A percentile compares a stretch with the other conserved stretches of the same genome.
These are phyloP conservation scores for Menura novaehollandiae DNA, from an alignment of 2,113 vertebrate species.

Conservation along the genomic window DNA sequence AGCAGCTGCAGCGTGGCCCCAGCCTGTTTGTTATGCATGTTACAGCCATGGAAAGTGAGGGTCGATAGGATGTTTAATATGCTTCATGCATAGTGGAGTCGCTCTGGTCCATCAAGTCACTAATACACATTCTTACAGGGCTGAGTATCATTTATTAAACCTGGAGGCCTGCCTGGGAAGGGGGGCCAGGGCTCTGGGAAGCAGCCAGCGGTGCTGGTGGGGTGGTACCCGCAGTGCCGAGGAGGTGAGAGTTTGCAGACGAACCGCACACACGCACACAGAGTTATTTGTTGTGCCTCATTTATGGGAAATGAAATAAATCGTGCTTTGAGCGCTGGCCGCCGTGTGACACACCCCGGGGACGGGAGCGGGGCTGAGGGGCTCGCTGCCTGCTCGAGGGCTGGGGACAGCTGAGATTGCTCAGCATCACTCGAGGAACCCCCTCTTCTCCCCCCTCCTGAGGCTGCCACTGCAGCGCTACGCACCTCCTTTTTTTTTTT, in stretches of 20 bases:
- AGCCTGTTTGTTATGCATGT: neutral
- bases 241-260: neutral
- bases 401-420: neutral
- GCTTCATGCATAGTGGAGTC: neutral
- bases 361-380: neutral
- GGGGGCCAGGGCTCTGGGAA: neutral
- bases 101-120: slow-evolving; percentile 33
- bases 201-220: neutral
- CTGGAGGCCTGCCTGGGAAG: neutral
- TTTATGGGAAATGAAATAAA: neutral
- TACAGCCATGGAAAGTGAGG: accelerated
- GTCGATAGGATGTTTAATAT: neutral
- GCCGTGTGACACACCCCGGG: neutral
- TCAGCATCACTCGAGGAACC: neutral
- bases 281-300: neutral
- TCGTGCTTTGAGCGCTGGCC: neutral
- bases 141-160: neutral
- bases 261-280: accelerated
- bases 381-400: neutral
- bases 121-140: neutral
- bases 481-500: accelerated
- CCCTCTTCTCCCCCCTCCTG: neutral
- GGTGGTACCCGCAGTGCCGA: neutral
- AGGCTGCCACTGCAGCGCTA: neutral
- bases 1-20: neutral